Evolutionary conservation across 2,888 invertebrate genomes (phyloP).

Genomic region (Autographa gamma): DNA sequence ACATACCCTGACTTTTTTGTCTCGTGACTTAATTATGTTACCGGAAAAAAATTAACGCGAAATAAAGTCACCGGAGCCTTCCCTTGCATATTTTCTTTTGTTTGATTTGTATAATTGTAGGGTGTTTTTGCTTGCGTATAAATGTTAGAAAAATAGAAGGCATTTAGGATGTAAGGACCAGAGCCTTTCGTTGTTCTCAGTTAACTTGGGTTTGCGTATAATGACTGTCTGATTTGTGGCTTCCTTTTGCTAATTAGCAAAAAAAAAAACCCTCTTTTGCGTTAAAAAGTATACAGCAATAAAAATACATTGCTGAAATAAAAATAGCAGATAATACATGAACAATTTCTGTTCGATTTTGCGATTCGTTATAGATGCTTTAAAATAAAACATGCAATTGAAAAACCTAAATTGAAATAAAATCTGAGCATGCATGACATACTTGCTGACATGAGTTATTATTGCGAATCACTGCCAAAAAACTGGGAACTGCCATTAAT

Average conservation of each 20-base stretch:
- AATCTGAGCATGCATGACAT: slow-evolving; percentile 4
- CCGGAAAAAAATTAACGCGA: slow-evolving; percentile 51
- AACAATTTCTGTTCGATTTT: background rate
- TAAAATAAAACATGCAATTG: background rate
- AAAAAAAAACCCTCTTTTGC: background rate
- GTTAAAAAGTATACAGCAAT: background rate
- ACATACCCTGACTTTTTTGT: slow-evolving; percentile 31
- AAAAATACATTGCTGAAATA: no score
- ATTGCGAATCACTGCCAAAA: slow-evolving; percentile 4
- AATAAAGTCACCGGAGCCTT: slow-evolving; percentile 41
- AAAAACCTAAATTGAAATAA: slow-evolving; percentile 1
- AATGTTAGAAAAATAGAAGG: slow-evolving; percentile 43
- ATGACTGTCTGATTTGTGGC: background rate
- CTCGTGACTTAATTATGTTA: slow-evolving; percentile 59
- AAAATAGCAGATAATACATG: no score
- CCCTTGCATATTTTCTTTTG: slow-evolving; percentile 24
- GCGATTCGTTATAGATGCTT: background rate
- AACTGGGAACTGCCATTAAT: background rate
- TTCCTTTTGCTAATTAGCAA: slow-evolving; percentile 11
- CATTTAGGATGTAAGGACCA: slow-evolving; percentile 43
- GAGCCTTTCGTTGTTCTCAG: slow-evolving; percentile 43
- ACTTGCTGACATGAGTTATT: slow-evolving; percentile 4
- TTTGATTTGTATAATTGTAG: slow-evolving; percentile 6
- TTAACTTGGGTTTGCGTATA: slow-evolving; percentile 24
- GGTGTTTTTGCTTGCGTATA: slow-evolving; percentile 30